Base-by-base conservation (phyloP, 2,113 vertebrate species). In the Alligator sinensis region DNA sequence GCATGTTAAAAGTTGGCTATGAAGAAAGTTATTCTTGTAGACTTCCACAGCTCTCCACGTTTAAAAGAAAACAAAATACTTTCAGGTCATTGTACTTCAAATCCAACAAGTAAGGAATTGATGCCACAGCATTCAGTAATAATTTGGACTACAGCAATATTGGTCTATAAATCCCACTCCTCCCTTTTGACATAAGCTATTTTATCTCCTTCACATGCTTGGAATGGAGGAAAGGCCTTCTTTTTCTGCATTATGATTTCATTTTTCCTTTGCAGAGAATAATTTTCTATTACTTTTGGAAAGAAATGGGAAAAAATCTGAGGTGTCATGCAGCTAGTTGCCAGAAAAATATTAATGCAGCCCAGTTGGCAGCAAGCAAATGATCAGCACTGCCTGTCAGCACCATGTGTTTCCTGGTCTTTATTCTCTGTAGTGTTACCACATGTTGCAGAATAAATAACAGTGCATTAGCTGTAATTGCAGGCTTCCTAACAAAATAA, bases 281-380 rank as follows among this genome's bases (percentile, higher is more conserved):
- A 96, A 97, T 95, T 77, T 82, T 91, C 77, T 96, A 88, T 96
- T 95, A 92, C 93, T 96, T 62, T 97, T 96, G 93, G 94, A 96
- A 87, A 92, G 93, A 77, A 86, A 87, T 5, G 2, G 92, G 89
- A 96, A 30, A 75, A 80, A 96, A 95, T 84, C 82, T 92, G 93
- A 95, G 86, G 94, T 96, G 94, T 97, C 93, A 92, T 14, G 88
- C 64, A 93, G 59, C 86, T 94, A 91, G 0, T 84, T 96, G 96
- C 96, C 96, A 96, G 84, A 94, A 96, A 83, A 77, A 90, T 81
- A 85, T 70, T 92, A 96, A 94, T 64, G 62, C 96, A 95, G 94
- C 86, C 89, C 58, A 62, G 68, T 96, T 95, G 96, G 96, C 96
- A 96, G 76, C n/a, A 75, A 87, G 81, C 91, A 62, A 90, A 94